phyloP scores from a whole-genome alignment of 2,888 invertebrate genomes.

The Apocheima hispidaria region DNA sequence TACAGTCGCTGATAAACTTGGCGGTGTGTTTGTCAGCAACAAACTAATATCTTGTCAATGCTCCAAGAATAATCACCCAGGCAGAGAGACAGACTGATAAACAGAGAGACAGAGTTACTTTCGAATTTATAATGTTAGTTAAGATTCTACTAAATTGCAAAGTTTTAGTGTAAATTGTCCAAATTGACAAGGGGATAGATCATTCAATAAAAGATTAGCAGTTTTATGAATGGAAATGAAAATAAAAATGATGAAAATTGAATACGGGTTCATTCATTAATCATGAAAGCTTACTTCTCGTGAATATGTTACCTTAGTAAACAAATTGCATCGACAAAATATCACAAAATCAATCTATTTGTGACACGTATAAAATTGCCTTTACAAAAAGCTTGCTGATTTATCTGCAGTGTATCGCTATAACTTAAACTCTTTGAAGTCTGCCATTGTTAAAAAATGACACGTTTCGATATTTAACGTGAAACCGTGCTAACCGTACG shows the following conservation, averaged over 20 bases:
- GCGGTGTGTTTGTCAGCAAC: slow-evolving; percentile 15
- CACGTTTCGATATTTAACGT: slow-evolving; percentile 3
- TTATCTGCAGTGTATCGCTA: slow-evolving; percentile 15
- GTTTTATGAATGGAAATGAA: slow-evolving; percentile 26
- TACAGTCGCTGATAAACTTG: slow-evolving; percentile 24
- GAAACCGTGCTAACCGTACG: slow-evolving; percentile 9
- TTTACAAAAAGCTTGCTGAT: slow-evolving; percentile 13
- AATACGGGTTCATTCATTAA: slow-evolving; percentile 27
- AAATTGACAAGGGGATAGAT: slow-evolving; percentile 8
- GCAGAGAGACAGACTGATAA: too few species aligned
- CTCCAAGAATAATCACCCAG: slow-evolving; percentile 17
- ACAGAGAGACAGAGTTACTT: too few species aligned
- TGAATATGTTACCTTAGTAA: slow-evolving; percentile 13
- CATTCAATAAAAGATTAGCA: slow-evolving; percentile 23
- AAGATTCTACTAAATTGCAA: slow-evolving; percentile 11
- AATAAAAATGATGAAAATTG: slow-evolving; percentile 23
- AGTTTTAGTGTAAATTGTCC: slow-evolving; percentile 14
- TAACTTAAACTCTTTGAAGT: slow-evolving; percentile 13
- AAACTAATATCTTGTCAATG: not conserved
- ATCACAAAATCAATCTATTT: slow-evolving; percentile 15
- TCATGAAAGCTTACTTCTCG: slow-evolving; percentile 17
- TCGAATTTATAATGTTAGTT: too few species aligned
- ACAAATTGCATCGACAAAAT: slow-evolving; percentile 20
- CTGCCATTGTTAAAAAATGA: slow-evolving; percentile 10
- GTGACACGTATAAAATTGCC: slow-evolving; percentile 10